Conservation (phyloP, 2,888 invertebrate genomes). For the Diachrysia chrysitis region DNA sequence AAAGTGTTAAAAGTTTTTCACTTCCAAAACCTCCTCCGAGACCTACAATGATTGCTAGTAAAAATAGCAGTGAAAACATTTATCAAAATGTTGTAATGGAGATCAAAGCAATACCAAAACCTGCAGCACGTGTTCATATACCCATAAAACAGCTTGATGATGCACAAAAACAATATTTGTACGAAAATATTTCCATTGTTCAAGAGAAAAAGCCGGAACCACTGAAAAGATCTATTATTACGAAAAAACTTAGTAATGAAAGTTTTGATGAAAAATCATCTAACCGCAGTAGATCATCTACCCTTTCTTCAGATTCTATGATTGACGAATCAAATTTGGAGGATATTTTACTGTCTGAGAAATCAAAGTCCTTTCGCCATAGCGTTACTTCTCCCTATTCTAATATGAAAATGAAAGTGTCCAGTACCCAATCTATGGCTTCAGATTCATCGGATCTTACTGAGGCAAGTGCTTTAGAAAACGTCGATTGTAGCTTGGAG, state of each 20-base stretch:
- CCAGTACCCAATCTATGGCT: slow-evolving; percentile 76
- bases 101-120: slow-evolving; percentile 72
- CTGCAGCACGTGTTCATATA: slow-evolving; percentile 79
- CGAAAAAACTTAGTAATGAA: slow-evolving; percentile 60
- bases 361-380: slow-evolving; percentile 84
- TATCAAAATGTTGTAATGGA: slow-evolving; percentile 79
- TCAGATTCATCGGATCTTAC: slow-evolving; percentile 80
- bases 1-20: slow-evolving; percentile 47
- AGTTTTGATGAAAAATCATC: slow-evolving; percentile 63
- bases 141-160: slow-evolving; percentile 70
- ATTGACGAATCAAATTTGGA: slow-evolving; percentile 84
- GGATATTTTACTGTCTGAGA: slow-evolving; percentile 84
- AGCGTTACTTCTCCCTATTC: slow-evolving; percentile 65
- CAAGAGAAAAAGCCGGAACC: slow-evolving; percentile 73
- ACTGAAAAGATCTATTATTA: slow-evolving; percentile 70
- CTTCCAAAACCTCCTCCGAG: slow-evolving; percentile 79
- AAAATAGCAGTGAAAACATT: slow-evolving; percentile 65
- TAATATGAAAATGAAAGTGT: slow-evolving; percentile 67
- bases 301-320: slow-evolving; percentile 82
- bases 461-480: slow-evolving; percentile 84
- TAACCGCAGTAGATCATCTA: slow-evolving; percentile 76
- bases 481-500: slow-evolving; percentile 83
- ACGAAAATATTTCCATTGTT: slow-evolving; percentile 78
- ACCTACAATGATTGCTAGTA: slow-evolving; percentile 54
- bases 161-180: slow-evolving; percentile 69